phyloP scores from a whole-genome alignment of 2,888 invertebrate species.

The Temnothorax rugatulus region DNA sequence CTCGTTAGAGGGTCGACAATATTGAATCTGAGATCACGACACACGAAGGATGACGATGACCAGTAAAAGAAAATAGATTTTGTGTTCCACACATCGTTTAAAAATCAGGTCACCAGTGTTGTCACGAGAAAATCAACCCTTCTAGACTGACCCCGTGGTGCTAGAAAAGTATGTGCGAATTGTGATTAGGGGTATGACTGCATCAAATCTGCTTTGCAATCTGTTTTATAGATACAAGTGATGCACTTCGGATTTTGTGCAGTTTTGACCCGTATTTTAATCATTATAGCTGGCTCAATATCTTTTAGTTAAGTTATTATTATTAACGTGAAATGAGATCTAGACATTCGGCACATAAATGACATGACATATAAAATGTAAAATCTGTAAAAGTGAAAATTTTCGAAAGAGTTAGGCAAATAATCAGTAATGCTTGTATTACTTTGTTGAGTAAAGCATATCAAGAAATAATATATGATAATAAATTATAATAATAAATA shows the following conservation, averaged over 20 bases:
- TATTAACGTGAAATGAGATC: slow-evolving; percentile 7
- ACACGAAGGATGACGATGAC: slow-evolving; percentile 5
- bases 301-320: background rate
- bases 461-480: background rate
- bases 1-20: background rate
- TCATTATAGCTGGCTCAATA: background rate
- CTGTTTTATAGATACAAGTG: background rate
- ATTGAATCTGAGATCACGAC: slow-evolving; percentile 8
- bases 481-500: background rate
- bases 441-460: background rate
- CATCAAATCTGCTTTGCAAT: background rate
- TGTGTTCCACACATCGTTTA: background rate
- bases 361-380: background rate
- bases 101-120: background rate
- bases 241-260: background rate
- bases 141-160: background rate
- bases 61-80: background rate
- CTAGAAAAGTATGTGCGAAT: slow-evolving; percentile 35
- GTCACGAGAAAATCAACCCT: background rate
- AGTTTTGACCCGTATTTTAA: background rate
- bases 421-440: background rate
- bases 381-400: background rate
- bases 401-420: background rate
- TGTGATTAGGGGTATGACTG: background rate
- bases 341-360: background rate